A percentile compares a stretch with the other conserved stretches of the same genome.
Conservation (phyloP, 2,888 invertebrate genomes). For the Lypha dubia region DNA sequence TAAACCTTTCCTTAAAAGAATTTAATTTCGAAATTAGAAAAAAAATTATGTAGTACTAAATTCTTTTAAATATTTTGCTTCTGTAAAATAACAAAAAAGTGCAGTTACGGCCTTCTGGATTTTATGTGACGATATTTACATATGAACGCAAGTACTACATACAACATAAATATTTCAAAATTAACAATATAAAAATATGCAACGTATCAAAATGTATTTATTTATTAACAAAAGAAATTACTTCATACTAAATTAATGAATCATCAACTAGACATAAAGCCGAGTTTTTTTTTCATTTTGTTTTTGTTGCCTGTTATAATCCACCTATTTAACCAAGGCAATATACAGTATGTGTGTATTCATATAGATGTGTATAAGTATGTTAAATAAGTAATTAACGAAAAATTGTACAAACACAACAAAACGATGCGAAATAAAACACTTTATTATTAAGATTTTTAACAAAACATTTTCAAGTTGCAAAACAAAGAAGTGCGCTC, state of each 20-base stretch:
- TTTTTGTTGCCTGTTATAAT: constrained; percentile 27
- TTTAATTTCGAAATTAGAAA: too few relatives aligned
- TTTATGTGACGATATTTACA: too few relatives aligned
- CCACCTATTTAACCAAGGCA: constrained; percentile 3
- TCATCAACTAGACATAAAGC: constrained; percentile 58
- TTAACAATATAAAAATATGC: constrained; percentile 7
- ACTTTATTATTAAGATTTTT: constrained; percentile 1
- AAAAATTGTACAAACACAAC: background rate
- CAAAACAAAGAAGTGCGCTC: background rate
- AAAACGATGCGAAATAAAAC: background rate
- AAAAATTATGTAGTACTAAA: too few relatives aligned
- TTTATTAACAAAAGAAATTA: constrained; percentile 39
- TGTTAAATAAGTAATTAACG: background rate
- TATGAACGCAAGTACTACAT: background rate
- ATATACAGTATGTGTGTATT: background rate
- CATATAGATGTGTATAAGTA: background rate
- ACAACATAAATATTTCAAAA: background rate
- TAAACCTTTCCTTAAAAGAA: too few relatives aligned
- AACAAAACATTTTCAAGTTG: background rate
- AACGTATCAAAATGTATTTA: constrained; percentile 6
- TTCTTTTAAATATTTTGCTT: too few relatives aligned
- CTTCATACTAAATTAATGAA: constrained; percentile 41
- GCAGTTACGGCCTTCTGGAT: too few relatives aligned
- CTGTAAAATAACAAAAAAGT: too few relatives aligned
- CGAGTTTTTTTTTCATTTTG: constrained; percentile 33